Conservation (phyloP, 2,113 vertebrate genomes). For the Pitta sordida region DNA sequence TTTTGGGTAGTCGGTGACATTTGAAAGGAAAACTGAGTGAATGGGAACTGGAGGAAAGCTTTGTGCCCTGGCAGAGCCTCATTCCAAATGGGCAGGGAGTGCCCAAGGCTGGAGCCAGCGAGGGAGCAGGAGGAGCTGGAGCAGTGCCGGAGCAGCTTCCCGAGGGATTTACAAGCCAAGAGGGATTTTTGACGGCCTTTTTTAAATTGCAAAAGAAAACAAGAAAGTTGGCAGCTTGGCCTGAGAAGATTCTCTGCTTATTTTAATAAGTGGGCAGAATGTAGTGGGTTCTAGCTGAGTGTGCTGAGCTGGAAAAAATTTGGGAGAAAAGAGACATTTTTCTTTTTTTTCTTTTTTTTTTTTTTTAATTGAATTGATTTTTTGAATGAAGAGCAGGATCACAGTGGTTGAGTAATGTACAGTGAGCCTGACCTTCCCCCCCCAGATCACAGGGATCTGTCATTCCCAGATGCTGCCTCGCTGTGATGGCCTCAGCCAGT, state of each 20-base stretch:
- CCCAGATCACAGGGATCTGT: rapidly evolving
- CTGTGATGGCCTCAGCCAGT: neutral
- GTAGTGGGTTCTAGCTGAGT: neutral
- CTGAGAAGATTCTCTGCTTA: neutral
- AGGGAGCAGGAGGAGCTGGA: neutral
- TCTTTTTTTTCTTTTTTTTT: neutral
- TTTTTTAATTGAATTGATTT: neutral
- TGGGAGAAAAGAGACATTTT: neutral
- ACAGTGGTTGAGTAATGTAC: neutral
- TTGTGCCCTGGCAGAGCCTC: neutral
- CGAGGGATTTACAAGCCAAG: neutral
- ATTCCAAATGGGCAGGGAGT: neutral
- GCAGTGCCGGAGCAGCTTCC: neutral
- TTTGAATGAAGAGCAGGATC: neutral
- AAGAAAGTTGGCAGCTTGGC: neutral
- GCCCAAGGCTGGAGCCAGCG: neutral
- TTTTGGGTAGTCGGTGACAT: neutral
- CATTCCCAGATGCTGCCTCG: rapidly evolving
- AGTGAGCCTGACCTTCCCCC: neutral
- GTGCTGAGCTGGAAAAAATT: neutral
- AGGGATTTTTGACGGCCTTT: neutral
- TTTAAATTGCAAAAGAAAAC: neutral
- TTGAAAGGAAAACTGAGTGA: neutral
- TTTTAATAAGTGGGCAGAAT: neutral
- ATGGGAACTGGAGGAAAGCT: neutral